Percentiles rank a stretch among this genome's conserved stretches.
phyloP scores from a whole-genome alignment of 92 coral and sea anemone species.

The Zoanthus solanderi region DNA sequence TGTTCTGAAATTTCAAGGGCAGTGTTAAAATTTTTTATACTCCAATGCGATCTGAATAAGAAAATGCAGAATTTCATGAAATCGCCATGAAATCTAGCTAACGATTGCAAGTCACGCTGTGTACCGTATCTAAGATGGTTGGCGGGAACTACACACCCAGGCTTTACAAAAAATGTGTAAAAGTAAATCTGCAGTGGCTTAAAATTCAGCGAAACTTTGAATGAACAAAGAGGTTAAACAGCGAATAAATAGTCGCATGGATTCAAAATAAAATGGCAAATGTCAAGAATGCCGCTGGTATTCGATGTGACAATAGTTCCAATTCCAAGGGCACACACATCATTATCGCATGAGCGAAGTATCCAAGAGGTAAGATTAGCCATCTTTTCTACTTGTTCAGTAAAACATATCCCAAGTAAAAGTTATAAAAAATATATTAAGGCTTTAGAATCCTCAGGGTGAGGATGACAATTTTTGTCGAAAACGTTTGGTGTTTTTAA shows the following conservation, averaged over 20 bases:
- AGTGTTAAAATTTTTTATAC: no score
- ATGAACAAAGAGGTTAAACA: not conserved
- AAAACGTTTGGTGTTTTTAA: no score
- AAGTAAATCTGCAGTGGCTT: not conserved
- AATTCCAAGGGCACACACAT: not conserved
- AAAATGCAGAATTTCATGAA: no score
- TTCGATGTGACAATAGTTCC: not conserved
- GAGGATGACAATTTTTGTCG: no score
- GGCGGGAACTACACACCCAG: not conserved
- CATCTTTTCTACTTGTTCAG: not conserved
- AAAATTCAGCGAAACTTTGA: not conserved
- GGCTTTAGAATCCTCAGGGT: no score
- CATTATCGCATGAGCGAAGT: not conserved
- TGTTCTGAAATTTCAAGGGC: no score
- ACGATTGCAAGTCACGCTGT: not conserved
- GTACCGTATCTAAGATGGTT: not conserved
- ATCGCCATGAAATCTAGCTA: no score
- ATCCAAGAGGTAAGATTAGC: not conserved
- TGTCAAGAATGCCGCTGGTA: no score
- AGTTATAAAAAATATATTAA: no score
- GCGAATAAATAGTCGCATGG: not conserved
- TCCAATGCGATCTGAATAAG: no score
- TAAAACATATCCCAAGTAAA: no score
- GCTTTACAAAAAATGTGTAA: not conserved
- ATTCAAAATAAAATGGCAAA: not conserved